phyloP scores from a whole-genome alignment of 2,888 invertebrate genomes.

The Leucoma salicis region DNA sequence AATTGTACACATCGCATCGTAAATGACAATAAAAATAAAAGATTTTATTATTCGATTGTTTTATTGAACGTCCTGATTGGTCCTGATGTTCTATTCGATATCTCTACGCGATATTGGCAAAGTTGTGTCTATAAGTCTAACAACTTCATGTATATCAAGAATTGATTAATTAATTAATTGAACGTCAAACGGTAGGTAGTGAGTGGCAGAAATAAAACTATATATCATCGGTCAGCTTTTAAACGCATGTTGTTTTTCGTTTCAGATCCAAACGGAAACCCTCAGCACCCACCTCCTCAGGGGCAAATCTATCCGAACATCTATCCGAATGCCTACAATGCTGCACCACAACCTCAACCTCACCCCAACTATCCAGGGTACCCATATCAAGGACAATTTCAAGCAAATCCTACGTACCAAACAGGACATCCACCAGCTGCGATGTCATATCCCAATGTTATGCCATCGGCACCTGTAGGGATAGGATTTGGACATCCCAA shows the following conservation, averaged over 20 bases:
- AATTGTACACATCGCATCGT: no score
- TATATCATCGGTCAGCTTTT: no score
- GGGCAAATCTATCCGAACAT: slow-evolving; percentile 62
- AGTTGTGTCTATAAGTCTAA: no score
- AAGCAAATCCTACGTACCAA: slow-evolving; percentile 36
- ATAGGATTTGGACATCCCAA: slow-evolving; percentile 28
- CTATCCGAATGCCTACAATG: slow-evolving; percentile 53
- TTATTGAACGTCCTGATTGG: no score
- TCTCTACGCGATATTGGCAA: no score
- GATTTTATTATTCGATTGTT: no score
- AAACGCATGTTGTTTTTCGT: slow-evolving; percentile 12
- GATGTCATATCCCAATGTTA: slow-evolving; percentile 52
- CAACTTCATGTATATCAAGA: no score
- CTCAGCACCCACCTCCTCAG: slow-evolving; percentile 59
- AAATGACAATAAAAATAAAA: no score
- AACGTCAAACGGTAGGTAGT: no score
- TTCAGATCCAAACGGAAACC: slow-evolving; percentile 61
- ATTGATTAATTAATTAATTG: no score
- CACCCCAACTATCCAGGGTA: slow-evolving; percentile 39
- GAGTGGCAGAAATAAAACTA: no score
- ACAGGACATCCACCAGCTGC: slow-evolving; percentile 45
- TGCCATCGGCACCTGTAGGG: slow-evolving; percentile 32
- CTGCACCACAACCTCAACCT: slow-evolving; percentile 35
- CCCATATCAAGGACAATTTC: slow-evolving; percentile 22
- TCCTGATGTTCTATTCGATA: no score